A percentile compares a stretch with the other conserved stretches of the same genome.
phyloP scores from a whole-genome alignment of 2,888 invertebrate genomes.

The Plagodis pulveraria region DNA sequence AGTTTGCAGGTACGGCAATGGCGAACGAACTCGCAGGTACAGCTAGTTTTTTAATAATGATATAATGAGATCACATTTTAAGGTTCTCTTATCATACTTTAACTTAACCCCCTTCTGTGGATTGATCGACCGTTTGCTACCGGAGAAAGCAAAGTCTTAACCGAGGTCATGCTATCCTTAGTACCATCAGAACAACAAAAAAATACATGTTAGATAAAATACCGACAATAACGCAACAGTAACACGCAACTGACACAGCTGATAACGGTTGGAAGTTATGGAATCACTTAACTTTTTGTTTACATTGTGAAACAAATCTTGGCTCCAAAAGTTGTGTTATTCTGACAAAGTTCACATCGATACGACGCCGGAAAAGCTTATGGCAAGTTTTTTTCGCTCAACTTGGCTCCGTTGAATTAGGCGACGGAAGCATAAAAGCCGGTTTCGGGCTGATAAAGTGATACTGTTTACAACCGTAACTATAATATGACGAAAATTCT shows the following conservation, averaged over 20 bases:
- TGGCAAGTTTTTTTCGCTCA: conserved; percentile 4
- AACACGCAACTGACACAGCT: conserved; percentile 13
- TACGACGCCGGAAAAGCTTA: conserved; percentile 2
- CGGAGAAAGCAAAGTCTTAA: too few species aligned
- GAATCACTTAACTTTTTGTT: conserved; percentile 24
- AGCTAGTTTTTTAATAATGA: too few species aligned
- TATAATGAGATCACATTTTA: too few species aligned
- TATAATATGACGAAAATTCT: background rate
- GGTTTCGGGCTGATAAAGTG: conserved; percentile 5
- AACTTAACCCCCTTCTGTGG: too few species aligned
- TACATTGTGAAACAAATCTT: conserved; percentile 23
- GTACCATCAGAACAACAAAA: too few species aligned
- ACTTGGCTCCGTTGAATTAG: conserved; percentile 4
- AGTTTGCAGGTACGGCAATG: too few species aligned
- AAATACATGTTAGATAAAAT: background rate
- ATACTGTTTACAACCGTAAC: background rate
- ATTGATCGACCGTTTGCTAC: too few species aligned
- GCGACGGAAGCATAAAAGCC: conserved; percentile 4
- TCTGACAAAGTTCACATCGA: conserved; percentile 6
- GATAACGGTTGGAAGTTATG: conserved; percentile 16
- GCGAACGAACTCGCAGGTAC: too few species aligned
- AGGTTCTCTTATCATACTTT: too few species aligned
- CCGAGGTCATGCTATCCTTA: too few species aligned
- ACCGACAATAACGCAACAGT: background rate
- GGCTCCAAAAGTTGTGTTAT: conserved; percentile 6